These are phyloP conservation scores for Etheostoma perlongum DNA, from an alignment of 2,797 vertebrate genomes.

Conservation along the genomic window DNA sequence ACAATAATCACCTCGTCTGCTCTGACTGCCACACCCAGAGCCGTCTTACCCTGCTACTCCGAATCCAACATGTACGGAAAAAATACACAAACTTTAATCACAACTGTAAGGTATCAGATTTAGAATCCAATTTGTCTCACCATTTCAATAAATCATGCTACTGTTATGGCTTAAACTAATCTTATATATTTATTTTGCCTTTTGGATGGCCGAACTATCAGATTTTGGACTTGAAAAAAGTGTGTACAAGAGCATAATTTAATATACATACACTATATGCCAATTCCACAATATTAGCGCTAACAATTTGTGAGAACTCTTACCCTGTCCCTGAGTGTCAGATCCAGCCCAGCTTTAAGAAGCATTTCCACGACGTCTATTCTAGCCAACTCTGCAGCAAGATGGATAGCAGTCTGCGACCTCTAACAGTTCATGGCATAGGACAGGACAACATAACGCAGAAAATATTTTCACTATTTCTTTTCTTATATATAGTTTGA, in stretches of 20 bases:
- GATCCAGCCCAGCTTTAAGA: slow-evolving; percentile 86
- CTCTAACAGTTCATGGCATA: slow-evolving; percentile 76
- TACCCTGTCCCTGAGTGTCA: slow-evolving; percentile 88
- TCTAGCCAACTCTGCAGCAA: slow-evolving; percentile 90
- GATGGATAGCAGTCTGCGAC: slow-evolving; percentile 89
- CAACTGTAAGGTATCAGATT: neutral
- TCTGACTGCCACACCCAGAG: slow-evolving; percentile 89
- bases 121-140: neutral
- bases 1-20: slow-evolving; percentile 88
- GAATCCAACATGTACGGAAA: slow-evolving; percentile 20
- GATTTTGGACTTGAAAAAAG: neutral
- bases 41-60: slow-evolving; percentile 90
- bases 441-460: slow-evolving; percentile 2
- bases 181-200: neutral
- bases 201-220: neutral
- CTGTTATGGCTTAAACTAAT: neutral
- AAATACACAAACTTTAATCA: slow-evolving; percentile 27
- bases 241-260: neutral
- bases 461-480: neutral
- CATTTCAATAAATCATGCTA: neutral
- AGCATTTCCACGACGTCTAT: slow-evolving; percentile 91
- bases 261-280: neutral
- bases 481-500: neutral
- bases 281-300: neutral
- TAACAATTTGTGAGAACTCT: slow-evolving; percentile 15